These are phyloP conservation scores for Drosophila niveifrons DNA, from an alignment of 2,888 invertebrate genomes.

Conservation along the genomic window DNA sequence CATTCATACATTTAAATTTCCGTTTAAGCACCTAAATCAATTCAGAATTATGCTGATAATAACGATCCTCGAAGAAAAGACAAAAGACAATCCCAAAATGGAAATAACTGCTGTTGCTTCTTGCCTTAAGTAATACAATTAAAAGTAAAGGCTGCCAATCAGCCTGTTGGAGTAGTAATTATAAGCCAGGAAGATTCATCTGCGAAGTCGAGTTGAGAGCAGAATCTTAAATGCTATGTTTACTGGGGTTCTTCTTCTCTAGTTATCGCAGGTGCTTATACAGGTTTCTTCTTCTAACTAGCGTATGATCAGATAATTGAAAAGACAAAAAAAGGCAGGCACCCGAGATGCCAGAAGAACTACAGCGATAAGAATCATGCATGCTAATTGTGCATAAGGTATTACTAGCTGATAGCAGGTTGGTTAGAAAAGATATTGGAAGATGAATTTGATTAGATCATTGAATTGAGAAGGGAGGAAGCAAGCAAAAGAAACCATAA, in stretches of 20 bases:
- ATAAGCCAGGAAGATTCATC: background rate
- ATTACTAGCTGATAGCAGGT: background rate
- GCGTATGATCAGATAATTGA: slow-evolving; percentile 6
- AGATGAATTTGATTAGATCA: background rate
- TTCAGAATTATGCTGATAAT: background rate
- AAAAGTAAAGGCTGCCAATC: background rate
- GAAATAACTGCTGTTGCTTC: background rate
- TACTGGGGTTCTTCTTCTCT: slow-evolving; percentile 10
- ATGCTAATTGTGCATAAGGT: background rate
- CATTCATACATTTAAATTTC: no score
- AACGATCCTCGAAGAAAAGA: no score
- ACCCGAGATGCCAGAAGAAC: background rate
- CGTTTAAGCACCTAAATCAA: background rate
- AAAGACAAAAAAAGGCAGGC: background rate
- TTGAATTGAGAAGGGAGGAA: background rate
- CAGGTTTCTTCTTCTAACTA: background rate
- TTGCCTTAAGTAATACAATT: background rate
- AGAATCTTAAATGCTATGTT: background rate
- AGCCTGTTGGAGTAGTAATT: background rate
- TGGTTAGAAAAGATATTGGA: background rate
- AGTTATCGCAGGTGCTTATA: slow-evolving; percentile 1
- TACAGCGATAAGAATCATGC: background rate
- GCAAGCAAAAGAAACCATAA: no score
- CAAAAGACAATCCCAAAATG: background rate
- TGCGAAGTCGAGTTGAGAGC: background rate